A percentile compares a stretch with the other conserved stretches of the same genome.
Conservation (phyloP, 2,888 invertebrate genomes). For the Xiphydria camelus region DNA sequence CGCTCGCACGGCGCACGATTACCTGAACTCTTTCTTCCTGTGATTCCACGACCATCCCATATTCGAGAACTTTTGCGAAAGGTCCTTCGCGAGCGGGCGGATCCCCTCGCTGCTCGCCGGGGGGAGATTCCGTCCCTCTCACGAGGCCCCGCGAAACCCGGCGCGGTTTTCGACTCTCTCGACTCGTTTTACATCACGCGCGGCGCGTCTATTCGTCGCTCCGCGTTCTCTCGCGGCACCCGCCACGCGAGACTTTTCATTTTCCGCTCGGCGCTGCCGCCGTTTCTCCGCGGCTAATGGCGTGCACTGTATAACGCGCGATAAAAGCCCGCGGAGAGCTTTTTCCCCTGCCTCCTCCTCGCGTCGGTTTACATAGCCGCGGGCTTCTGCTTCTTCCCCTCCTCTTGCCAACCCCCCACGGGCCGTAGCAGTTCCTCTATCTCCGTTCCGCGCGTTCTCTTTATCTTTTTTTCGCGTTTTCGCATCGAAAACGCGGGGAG, state of each 20-base stretch:
- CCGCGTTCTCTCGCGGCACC: constrained; percentile 24
- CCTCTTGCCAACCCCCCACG: too few relatives aligned
- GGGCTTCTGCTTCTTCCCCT: too few relatives aligned
- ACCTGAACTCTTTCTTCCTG: constrained; percentile 52
- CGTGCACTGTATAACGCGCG: background rate
- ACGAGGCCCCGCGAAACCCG: constrained; percentile 11
- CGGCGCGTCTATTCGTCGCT: too few relatives aligned
- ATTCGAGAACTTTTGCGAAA: constrained; percentile 27
- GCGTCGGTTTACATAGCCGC: too few relatives aligned
- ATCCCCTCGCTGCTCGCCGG: constrained; percentile 5
- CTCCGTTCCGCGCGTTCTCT: too few relatives aligned
- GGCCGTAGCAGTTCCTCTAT: too few relatives aligned
- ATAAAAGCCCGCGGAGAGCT: background rate
- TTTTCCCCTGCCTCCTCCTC: background rate
- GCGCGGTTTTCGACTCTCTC: constrained; percentile 9
- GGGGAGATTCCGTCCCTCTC: constrained; percentile 8
- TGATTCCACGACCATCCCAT: constrained; percentile 59
- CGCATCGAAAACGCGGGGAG: too few relatives aligned
- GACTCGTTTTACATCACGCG: background rate
- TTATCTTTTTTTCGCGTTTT: too few relatives aligned
- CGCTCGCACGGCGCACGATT: constrained; percentile 19
- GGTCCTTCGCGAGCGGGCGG: background rate
- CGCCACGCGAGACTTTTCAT: constrained; percentile 26
- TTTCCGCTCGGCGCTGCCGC: constrained; percentile 21
- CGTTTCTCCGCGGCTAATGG: constrained; percentile 5